A percentile compares a stretch with the other conserved stretches of the same genome.
phyloP scores from a whole-genome alignment of 1,140 invertebrate species.

The Ephestia elutella region DNA sequence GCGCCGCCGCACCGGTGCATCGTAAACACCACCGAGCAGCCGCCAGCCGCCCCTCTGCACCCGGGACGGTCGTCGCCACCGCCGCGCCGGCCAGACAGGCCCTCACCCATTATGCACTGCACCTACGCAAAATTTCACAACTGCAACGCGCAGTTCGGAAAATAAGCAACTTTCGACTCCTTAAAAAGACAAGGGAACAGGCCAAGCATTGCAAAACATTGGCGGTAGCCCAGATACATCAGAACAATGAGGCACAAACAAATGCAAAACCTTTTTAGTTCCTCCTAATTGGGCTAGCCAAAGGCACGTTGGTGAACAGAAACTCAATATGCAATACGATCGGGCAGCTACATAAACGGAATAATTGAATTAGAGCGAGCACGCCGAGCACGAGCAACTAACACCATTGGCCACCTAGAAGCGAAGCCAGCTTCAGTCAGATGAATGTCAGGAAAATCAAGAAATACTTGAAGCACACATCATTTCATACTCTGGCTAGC shows the following conservation, averaged over 20 bases:
- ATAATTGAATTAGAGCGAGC: slow-evolving; percentile 66
- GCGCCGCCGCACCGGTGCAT: slow-evolving; percentile 51
- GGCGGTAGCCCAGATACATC: slow-evolving; percentile 54
- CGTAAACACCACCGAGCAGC: slow-evolving; percentile 56
- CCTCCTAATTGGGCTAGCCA: slow-evolving; percentile 62
- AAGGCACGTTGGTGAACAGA: slow-evolving; percentile 45
- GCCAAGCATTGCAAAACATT: slow-evolving; percentile 47
- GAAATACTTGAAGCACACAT: not conserved
- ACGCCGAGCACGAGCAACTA: slow-evolving; percentile 41
- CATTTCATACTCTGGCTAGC: not conserved
- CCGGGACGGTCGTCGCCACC: slow-evolving; percentile 29
- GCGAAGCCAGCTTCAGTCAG: not conserved
- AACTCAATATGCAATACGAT: slow-evolving; percentile 69
- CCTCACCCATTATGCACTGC: slow-evolving; percentile 60
- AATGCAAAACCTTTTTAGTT: slow-evolving; percentile 63
- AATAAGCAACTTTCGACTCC: slow-evolving; percentile 68
- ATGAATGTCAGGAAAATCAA: not conserved
- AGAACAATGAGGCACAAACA: slow-evolving; percentile 64
- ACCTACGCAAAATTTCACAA: slow-evolving; percentile 68
- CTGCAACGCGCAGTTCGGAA: slow-evolving; percentile 42
- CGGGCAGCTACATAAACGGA: slow-evolving; percentile 64
- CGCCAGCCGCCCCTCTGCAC: slow-evolving; percentile 52
- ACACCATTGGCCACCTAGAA: slow-evolving; percentile 28
- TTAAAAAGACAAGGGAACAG: slow-evolving; percentile 67
- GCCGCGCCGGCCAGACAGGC: slow-evolving; percentile 51